Evolutionary conservation across 2,888 invertebrate genomes (phyloP).

Genomic region (Callosobruchus maculatus): DNA sequence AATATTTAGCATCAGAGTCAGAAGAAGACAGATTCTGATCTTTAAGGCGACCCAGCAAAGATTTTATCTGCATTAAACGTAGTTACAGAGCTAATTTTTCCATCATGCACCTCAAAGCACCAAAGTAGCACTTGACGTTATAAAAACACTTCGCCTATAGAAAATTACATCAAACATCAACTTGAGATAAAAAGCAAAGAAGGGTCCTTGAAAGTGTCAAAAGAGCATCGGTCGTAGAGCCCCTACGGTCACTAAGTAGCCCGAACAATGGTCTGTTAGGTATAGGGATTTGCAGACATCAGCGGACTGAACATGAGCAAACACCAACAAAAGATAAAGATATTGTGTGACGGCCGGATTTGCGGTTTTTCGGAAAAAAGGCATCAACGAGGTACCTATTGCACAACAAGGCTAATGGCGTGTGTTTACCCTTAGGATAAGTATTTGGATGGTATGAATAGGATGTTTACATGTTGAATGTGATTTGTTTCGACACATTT

Average conservation of each 20-base stretch:
- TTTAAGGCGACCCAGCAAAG: neutral
- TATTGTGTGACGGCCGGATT: neutral
- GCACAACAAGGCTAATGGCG: neutral
- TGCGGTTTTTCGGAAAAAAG: neutral
- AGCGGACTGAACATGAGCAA: slow-evolving; percentile 24
- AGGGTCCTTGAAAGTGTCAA: neutral
- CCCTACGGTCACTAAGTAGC: neutral
- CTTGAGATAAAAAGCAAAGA: neutral
- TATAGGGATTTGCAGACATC: slow-evolving; percentile 14
- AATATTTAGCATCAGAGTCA: too few species aligned
- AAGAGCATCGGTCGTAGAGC: neutral
- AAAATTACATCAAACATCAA: neutral
- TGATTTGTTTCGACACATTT: neutral
- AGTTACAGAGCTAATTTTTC: neutral
- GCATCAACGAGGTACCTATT: neutral
- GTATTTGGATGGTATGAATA: neutral
- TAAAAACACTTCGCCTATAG: neutral
- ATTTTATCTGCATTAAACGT: neutral
- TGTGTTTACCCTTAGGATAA: neutral
- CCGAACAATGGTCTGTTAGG: neutral
- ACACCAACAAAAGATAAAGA: slow-evolving; percentile 19
- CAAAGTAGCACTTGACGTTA: neutral
- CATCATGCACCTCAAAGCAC: neutral
- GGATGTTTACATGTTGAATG: neutral
- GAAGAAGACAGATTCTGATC: too few species aligned